Percentiles rank a stretch among this genome's conserved stretches.
phyloP scores from a whole-genome alignment of 2,797 vertebrate species.

The Macropodus opercularis region DNA sequence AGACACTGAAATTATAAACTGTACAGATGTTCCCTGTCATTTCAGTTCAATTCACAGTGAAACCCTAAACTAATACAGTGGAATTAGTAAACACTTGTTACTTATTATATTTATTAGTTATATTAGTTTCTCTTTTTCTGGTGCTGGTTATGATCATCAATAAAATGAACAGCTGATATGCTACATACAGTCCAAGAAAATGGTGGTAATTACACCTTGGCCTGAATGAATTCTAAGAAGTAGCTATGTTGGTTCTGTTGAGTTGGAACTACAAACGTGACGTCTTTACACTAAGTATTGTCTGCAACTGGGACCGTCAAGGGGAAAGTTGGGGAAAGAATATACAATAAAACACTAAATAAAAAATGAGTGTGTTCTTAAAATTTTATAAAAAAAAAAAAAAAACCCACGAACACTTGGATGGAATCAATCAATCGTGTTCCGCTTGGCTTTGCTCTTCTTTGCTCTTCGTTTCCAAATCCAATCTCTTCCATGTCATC shows the following conservation, averaged over 20 bases:
- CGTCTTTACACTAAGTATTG: constrained; percentile 45
- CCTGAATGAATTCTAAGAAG: too few species aligned
- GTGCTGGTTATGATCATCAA: too few species aligned
- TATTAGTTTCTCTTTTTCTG: too few species aligned
- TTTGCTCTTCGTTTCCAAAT: constrained; percentile 89
- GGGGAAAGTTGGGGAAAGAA: constrained; percentile 56
- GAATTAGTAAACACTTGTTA: too few species aligned
- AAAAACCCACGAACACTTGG: constrained; percentile 82
- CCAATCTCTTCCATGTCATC: constrained; percentile 94
- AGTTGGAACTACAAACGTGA: too few species aligned
- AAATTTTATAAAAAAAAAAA: too few species aligned
- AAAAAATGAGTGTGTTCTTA: too few species aligned
- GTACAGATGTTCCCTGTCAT: constrained; percentile 12
- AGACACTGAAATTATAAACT: constrained; percentile 27
- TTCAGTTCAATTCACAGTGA: constrained; percentile 18
- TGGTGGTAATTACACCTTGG: too few species aligned
- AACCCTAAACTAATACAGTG: constrained; percentile 11
- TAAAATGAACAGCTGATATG: too few species aligned
- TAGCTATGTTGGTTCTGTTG: too few species aligned
- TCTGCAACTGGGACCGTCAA: constrained; percentile 39
- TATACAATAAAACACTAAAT: constrained; percentile 66
- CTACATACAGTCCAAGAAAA: too few species aligned
- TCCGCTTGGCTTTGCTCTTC: constrained; percentile 87
- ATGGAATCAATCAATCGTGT: constrained; percentile 90
- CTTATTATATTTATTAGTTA: too few species aligned